Percentiles rank a stretch among this genome's conserved stretches.
phyloP scores from a whole-genome alignment of 1,140 invertebrate genomes.

The Orchesella cincta region DNA sequence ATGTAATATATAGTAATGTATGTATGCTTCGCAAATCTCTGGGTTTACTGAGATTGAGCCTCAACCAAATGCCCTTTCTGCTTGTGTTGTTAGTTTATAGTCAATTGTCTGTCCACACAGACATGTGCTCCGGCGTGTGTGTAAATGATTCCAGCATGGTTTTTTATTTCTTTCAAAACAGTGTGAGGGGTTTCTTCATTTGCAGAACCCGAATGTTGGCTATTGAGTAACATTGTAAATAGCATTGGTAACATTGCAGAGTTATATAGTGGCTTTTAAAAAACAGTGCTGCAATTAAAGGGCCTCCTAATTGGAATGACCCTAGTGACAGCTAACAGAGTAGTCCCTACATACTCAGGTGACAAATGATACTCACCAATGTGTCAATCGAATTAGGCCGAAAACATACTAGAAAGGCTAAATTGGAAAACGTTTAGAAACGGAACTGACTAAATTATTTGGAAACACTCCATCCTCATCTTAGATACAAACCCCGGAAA shows the following conservation, averaged over 20 bases:
- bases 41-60: slow-evolving; percentile 12
- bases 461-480: too few relatives aligned
- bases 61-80: slow-evolving; percentile 14
- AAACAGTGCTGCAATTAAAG: neutral
- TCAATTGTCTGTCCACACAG: slow-evolving; percentile 36
- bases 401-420: too few relatives aligned
- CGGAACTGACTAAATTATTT: too few relatives aligned
- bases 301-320: slow-evolving; percentile 5
- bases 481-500: too few relatives aligned
- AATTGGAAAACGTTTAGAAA: too few relatives aligned
- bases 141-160: slow-evolving; percentile 20
- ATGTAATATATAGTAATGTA: slow-evolving; percentile 18
- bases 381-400: too few relatives aligned
- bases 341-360: neutral
- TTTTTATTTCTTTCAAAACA: slow-evolving; percentile 1
- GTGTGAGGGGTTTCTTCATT: neutral
- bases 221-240: neutral
- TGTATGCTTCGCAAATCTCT: slow-evolving; percentile 10
- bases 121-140: slow-evolving; percentile 38
- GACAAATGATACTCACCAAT: too few relatives aligned
- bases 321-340: neutral
- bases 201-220: neutral
- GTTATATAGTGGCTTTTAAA: neutral
- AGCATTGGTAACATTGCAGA: neutral
- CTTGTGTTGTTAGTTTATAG: slow-evolving; percentile 37